Evolutionary conservation across 2,113 vertebrate genomes (phyloP).

Genomic region (Pseudopipra pipra): DNA sequence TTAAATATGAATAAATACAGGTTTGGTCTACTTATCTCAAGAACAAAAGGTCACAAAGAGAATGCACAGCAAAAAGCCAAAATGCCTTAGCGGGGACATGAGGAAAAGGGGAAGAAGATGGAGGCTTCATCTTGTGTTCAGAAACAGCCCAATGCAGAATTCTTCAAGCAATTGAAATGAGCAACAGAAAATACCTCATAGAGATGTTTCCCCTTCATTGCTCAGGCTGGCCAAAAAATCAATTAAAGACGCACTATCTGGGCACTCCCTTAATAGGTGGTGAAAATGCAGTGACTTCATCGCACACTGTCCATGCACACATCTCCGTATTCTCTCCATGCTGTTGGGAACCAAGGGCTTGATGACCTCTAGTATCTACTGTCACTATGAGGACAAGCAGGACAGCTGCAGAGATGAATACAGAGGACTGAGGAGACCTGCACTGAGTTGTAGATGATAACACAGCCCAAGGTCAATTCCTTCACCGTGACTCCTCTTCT

Average conservation of each 20-base stretch:
- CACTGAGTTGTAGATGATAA: not conserved
- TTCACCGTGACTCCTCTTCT: not conserved
- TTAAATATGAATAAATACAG: not conserved
- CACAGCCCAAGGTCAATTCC: not conserved
- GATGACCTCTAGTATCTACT: accelerated
- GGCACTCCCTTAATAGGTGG: not conserved
- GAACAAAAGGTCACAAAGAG: not conserved
- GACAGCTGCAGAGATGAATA: not conserved
- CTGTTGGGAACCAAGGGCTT: not conserved
- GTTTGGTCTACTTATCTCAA: not conserved
- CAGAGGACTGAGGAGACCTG: not conserved
- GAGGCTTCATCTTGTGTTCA: accelerated
- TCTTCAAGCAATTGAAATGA: not conserved
- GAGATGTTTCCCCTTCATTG: not conserved
- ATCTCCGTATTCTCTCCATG: not conserved
- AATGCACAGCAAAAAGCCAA: not conserved
- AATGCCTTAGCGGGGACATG: not conserved
- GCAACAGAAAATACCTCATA: not conserved
- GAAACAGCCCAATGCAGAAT: not conserved
- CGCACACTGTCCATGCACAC: not conserved
- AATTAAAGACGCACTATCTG: not conserved
- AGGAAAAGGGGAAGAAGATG: not conserved
- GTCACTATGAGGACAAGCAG: not conserved
- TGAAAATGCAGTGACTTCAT: not conserved
- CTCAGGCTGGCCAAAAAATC: not conserved